Conservation (phyloP, 1,140 invertebrate species). For the Stegodyphus dumicola region DNA sequence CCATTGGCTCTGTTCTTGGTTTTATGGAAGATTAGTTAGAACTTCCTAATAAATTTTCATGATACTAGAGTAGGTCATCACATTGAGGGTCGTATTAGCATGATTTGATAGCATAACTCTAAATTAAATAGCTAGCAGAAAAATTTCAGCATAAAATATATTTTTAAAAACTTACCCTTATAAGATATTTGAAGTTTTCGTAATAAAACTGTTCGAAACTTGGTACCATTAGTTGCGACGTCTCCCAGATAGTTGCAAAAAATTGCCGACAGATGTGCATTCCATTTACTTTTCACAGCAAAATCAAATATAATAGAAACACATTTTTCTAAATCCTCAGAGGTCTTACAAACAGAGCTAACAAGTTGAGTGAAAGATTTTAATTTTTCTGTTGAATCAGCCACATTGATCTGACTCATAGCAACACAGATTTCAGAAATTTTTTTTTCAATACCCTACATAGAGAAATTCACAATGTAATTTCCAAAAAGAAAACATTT, state of each 20-base stretch:
- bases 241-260: slow-evolving; percentile 14
- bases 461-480: neutral
- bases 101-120: neutral
- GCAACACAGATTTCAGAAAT: slow-evolving; percentile 2
- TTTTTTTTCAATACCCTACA: neutral
- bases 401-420: slow-evolving; percentile 4
- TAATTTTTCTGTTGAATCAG: neutral
- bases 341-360: neutral
- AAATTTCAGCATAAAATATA: neutral
- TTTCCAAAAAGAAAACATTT: neutral
- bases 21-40: neutral
- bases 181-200: slow-evolving; percentile 28
- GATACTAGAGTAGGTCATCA: neutral
- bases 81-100: neutral
- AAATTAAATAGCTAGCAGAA: neutral
- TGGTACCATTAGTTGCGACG: neutral
- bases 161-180: slow-evolving; percentile 14
- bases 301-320: slow-evolving; percentile 6
- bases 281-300: slow-evolving; percentile 50
- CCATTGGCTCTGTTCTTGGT: no score
- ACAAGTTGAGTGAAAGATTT: neutral
- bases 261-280: slow-evolving; percentile 23
- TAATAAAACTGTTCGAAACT: slow-evolving; percentile 22
- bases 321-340: slow-evolving; percentile 22
- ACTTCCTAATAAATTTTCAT: neutral